Conservation (phyloP, 1,140 invertebrate genomes). For the Tetraneura akinire region DNA sequence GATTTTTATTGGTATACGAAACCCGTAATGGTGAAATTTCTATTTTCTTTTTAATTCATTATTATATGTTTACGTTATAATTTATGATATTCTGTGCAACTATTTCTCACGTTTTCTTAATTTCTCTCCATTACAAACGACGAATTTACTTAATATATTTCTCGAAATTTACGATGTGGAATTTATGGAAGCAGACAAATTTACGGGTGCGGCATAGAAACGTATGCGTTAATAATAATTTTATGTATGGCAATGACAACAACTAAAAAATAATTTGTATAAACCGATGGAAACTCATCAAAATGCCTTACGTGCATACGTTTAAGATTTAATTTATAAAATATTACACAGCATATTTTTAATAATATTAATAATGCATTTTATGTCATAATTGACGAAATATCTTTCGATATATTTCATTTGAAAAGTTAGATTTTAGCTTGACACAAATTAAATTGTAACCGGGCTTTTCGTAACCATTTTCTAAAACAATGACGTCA, state of each 20-base stretch:
- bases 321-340: too few species aligned
- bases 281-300: neutral
- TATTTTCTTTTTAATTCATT: neutral
- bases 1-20: neutral
- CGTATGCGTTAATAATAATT: neutral
- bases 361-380: too few species aligned
- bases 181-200: neutral
- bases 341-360: too few species aligned
- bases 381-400: too few species aligned
- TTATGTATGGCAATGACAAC: neutral
- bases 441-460: too few species aligned
- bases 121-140: neutral
- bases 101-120: neutral
- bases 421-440: too few species aligned
- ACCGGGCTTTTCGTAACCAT: too few species aligned
- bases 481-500: too few species aligned
- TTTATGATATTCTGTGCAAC: neutral
- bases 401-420: too few species aligned
- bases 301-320: too few species aligned
- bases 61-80: neutral
- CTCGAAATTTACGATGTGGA: neutral
- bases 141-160: neutral
- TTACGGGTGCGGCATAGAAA: neutral
- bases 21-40: neutral
- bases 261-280: neutral